Evolutionary conservation across 2,888 invertebrate genomes (phyloP).

Genomic region (Eustalomyia histrio): DNA sequence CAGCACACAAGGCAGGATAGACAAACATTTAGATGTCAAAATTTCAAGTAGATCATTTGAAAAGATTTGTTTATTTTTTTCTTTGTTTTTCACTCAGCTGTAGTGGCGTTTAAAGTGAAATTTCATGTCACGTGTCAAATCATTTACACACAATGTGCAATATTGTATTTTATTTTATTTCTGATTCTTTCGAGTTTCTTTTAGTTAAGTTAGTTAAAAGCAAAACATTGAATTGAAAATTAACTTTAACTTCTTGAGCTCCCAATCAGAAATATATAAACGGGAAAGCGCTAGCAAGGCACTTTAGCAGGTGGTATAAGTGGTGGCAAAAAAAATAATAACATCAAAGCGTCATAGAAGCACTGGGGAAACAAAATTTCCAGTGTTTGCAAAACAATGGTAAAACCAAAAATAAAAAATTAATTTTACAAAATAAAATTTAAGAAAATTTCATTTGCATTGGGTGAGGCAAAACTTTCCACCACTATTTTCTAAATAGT

Average conservation of each 20-base stretch:
- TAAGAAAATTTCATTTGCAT: too few relatives aligned
- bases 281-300: too few relatives aligned
- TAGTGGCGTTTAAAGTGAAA: conserved; percentile 75
- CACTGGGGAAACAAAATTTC: too few relatives aligned
- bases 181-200: conserved; percentile 19
- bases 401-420: too few relatives aligned
- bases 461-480: too few relatives aligned
- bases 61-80: conserved; percentile 43
- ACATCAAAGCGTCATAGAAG: too few relatives aligned
- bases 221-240: conserved; percentile 11
- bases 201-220: conserved; percentile 31
- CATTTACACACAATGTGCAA: conserved; percentile 46
- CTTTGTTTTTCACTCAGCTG: conserved; percentile 11
- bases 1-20: conserved; percentile 2
- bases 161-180: conserved; percentile 21
- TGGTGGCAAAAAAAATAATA: too few relatives aligned
- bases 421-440: too few relatives aligned
- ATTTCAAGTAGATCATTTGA: conserved; percentile 49
- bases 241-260: conserved; percentile 9
- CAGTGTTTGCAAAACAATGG: too few relatives aligned
- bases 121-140: conserved; percentile 78
- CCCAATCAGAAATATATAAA: too few relatives aligned
- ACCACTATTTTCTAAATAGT: too few relatives aligned
- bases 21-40: conserved; percentile 34
- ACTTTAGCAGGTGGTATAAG: too few relatives aligned